Evolutionary conservation across 2,888 invertebrate species (phyloP).

Genomic region (Agrochola lychnidis): DNA sequence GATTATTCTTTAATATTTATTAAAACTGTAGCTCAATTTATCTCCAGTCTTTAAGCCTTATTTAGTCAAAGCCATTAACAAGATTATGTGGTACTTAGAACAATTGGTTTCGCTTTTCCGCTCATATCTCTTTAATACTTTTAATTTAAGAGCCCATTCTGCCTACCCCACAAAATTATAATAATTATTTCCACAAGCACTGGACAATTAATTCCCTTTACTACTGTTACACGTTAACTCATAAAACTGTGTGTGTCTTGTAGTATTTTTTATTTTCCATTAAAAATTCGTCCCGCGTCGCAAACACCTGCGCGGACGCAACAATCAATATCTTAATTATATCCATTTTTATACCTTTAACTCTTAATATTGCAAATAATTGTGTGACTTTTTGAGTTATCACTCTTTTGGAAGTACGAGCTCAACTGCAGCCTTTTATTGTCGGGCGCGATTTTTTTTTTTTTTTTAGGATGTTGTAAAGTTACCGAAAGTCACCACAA

Average conservation of each 20-base stretch:
- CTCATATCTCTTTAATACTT: constrained; percentile 25
- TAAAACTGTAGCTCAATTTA: background rate
- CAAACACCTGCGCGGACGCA: constrained; percentile 73
- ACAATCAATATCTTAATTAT: constrained; percentile 80
- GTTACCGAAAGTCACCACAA: too few relatives aligned
- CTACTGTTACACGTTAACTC: constrained; percentile 48
- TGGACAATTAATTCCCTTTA: constrained; percentile 55
- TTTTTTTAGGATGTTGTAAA: background rate
- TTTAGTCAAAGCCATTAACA: background rate
- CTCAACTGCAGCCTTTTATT: background rate
- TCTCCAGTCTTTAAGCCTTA: background rate
- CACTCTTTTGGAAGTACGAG: background rate
- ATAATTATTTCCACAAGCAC: constrained; percentile 39
- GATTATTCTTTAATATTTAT: background rate
- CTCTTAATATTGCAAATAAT: constrained; percentile 56
- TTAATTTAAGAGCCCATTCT: constrained; percentile 32
- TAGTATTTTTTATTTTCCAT: constrained; percentile 57
- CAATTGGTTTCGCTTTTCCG: background rate
- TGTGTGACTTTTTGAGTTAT: constrained; percentile 44
- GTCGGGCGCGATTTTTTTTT: background rate
- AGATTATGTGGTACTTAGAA: constrained; percentile 5
- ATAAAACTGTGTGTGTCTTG: constrained; percentile 45
- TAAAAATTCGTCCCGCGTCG: constrained; percentile 69
- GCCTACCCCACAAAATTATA: constrained; percentile 32
- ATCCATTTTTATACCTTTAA: constrained; percentile 68